Base-by-base conservation (phyloP, 2,888 invertebrate species). In the Heliconius cydno region DNA sequence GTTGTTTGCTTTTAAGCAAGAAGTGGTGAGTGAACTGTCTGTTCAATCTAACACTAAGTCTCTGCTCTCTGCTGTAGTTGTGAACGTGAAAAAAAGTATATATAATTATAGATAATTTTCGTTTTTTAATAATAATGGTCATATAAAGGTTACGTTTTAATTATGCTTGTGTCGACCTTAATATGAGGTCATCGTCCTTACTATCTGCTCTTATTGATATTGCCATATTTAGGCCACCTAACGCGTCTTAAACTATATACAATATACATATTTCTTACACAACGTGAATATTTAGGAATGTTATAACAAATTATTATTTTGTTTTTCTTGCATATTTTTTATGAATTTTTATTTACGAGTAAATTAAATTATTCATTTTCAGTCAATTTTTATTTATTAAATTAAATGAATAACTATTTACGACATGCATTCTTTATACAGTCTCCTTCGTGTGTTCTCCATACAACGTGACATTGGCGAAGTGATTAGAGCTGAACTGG, bases 121-220 rank as follows among this genome's bases (percentile, higher is more conserved):
- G 1, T 13, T 65, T 65, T 13, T 15, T 15, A 28, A 15, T 28
- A 60, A 22, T 65, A 28, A 65, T 68, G 12, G 28, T 52, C 28
- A 52, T 70, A 63, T 34, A 3, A 74, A 60, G 34, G 63, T 15
- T 46, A 38, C 28, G 34, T 75, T 41, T 74, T 46, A 65, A 68
- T 19, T 28, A 65, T 41, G 76, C 77, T 30, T 52, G 77, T 72
- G 79, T 60, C 79, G 79, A 78, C 81, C 76, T 74, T 77, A 68
- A 76, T 79, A 72, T 38, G 76, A 71, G 81, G 81, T 79, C 79
- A 63, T 73, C 79, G 79, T 67, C 66, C 79, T 66, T 57, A 52
- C 79, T 81, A 81, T 81, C 81, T 76, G 63, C 77, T 79, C 75
- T 77, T 75, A 79, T 78, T 72, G 72, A 78, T 79, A 79, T 76